A percentile compares a stretch with the other conserved stretches of the same genome.
phyloP scores from a whole-genome alignment of 2,797 vertebrate species.

The Eremophila alpestris region DNA sequence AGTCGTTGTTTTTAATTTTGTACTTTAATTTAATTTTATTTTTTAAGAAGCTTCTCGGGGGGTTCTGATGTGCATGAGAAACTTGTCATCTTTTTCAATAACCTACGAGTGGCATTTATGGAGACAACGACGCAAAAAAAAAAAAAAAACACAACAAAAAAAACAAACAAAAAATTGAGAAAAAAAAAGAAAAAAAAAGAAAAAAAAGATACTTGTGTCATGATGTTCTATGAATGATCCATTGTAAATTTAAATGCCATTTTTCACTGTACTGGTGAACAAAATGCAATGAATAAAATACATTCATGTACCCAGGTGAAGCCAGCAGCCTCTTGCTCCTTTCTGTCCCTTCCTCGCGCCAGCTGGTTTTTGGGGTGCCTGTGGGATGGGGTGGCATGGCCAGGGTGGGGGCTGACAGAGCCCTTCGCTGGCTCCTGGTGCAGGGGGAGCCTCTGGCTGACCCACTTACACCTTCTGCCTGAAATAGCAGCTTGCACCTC shows the following conservation, averaged over 20 bases:
- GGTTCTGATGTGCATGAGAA: conserved; percentile 92
- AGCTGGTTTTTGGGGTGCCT: not conserved
- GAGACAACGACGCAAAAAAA: conserved; percentile 83
- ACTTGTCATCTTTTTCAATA: conserved; percentile 90
- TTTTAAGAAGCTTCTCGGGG: conserved; percentile 87
- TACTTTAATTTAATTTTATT: conserved; percentile 82
- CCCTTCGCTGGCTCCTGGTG: not conserved
- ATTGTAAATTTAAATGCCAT: conserved; percentile 97
- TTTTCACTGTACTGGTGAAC: conserved; percentile 98
- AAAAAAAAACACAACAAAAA: not conserved
- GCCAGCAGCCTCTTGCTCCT: not conserved
- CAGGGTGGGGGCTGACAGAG: not conserved
- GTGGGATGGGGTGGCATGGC: not conserved
- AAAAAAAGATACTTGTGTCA: conserved; percentile 75
- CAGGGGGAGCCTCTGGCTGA: not conserved
- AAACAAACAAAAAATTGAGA: not conserved
- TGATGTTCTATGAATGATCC: conserved; percentile 96
- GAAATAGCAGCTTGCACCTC: not conserved
- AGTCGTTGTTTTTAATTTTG: conserved; percentile 85
- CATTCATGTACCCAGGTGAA: conserved; percentile 64
- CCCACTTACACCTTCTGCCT: conserved; percentile 28
- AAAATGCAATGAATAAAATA: conserved; percentile 88
- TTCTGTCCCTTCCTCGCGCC: not conserved
- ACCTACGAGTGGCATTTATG: conserved; percentile 86
- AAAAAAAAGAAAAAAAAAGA: not conserved